Base-by-base conservation (phyloP, 2,888 invertebrate species). In the Aleiodes leptofemur region DNA sequence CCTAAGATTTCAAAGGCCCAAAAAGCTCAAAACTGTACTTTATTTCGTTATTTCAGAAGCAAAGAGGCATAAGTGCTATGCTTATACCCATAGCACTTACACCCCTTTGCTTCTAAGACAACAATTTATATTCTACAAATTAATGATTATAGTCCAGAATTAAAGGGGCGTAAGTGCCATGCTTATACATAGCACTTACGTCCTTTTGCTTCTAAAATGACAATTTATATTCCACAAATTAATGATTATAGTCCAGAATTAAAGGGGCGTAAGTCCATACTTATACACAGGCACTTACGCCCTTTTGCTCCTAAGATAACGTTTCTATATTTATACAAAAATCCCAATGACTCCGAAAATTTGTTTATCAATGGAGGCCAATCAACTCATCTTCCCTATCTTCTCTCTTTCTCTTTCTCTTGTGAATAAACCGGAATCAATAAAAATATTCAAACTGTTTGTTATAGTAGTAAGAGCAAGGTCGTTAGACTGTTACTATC, bases 401-500 rank as follows among this genome's bases (percentile, higher is more conserved):
- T 9, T 3, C n/a, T 43, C 43, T 43, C 43, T 11, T 9, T 16
- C 48, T 9, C 43, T 9, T 3, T 43, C 43, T 43, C 43, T 11
- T 9, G 43, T 43, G 3, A 9, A 56, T 56, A 56, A 56, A 6
- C 7, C 16, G 3, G 23, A 43, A 70, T 71, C 48, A 71, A 71
- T 50, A 59, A 57, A 59, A 71, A 16, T 56, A 59, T 14, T 14
- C 43, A 70, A 57, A 23, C 23, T 16, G 5, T 29, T 43, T 43
- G 43, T 57, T 71, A 23, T 23, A 38, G 34, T 69, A 34, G 31
- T 53, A 56, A 29, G 43, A 59, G 50, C 71, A 71, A 71, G 71
- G 71, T 71, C 59, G 71, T 56, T 43, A 57, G 71, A 71, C 57
- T 71, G 34, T 56, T 14, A 29, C 43, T 50, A 71, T 59, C 59